Percentiles rank a stretch among this genome's conserved stretches.
Conservation (phyloP, 2,113 vertebrate genomes). For the Motacilla alba region DNA sequence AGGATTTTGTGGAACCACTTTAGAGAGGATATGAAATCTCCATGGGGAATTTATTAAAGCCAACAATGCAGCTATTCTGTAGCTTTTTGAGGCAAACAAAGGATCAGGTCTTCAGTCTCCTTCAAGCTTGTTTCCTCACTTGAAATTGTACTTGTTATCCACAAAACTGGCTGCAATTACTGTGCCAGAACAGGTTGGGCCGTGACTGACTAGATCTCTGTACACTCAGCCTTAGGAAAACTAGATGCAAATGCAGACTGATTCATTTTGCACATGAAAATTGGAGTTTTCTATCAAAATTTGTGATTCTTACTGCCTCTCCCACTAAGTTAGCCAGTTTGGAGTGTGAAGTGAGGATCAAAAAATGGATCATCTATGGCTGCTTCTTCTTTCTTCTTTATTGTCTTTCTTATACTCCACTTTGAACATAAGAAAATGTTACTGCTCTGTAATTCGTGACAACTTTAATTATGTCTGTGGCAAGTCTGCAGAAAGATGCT, state of each 20-base stretch:
- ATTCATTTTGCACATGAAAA: background rate
- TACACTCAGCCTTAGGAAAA: background rate
- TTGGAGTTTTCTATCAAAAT: background rate
- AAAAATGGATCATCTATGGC: background rate
- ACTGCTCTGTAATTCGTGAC: background rate
- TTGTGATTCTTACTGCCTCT: background rate
- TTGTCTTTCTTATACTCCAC: background rate
- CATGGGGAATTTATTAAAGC: background rate
- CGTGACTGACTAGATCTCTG: background rate
- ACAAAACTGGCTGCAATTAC: slow-evolving; percentile 29
- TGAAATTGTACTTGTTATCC: slow-evolving; percentile 16
- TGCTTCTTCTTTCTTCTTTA: background rate
- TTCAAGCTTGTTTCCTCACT: background rate
- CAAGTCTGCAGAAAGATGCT: background rate
- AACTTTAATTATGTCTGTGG: background rate
- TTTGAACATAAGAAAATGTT: background rate
- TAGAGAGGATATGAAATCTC: background rate
- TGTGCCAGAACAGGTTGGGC: background rate
- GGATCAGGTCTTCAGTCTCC: slow-evolving; percentile 3
- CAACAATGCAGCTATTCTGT: slow-evolving; percentile 13
- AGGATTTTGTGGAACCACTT: slow-evolving; percentile 56
- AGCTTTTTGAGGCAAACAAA: background rate
- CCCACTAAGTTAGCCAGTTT: background rate
- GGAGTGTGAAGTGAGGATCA: background rate
- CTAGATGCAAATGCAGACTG: background rate